Evolutionary conservation across 2,113 vertebrate genomes (phyloP), one percentile per base, ranked within the genome.

Genomic region (Elephantulus edwardii): DNA sequence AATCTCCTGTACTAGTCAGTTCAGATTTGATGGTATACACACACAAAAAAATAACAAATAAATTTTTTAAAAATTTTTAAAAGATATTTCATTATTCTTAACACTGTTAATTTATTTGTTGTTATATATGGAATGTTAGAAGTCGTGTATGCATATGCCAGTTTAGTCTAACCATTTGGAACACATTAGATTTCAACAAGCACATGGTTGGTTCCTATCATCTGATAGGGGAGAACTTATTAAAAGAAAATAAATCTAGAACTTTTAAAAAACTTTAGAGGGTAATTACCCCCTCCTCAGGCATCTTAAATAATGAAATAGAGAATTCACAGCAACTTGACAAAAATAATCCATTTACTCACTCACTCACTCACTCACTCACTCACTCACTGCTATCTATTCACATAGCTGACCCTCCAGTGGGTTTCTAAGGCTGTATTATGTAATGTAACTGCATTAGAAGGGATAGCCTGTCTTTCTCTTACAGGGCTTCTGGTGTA

Each of bases 31-130:
- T n/a, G n/a, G n/a, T n/a, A n/a, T n/a, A n/a, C n/a, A n/a, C n/a
- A n/a, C n/a, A n/a, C n/a, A n/a, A n/a, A n/a, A n/a, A n/a, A n/a
- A n/a, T n/a, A n/a, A n/a, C n/a, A n/a, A n/a, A n/a, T n/a, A n/a
- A n/a, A n/a, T n/a, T n/a, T n/a, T n/a, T n/a, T n/a, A n/a, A n/a
- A n/a, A n/a, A n/a, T n/a, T n/a, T n/a, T n/a, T n/a, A n/a, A n/a
- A n/a, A n/a, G n/a, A n/a, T n/a, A n/a, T n/a, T n/a, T 78, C n/a
- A 35, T 12, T 60, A 52, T 5, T 38, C 6, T 33, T 28, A 83
- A 62, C 40, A 22, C 48, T 62, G 17, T 5, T 81, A 17, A 56
- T 42, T 66, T 90, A 56, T 72, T 94, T 66, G 56, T n/a, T 50
- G 2, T 56, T 76, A 10, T 38, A 30, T 60, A n/a, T 60, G 20